Evolutionary conservation across 2,113 vertebrate species (phyloP), one percentile per base, ranked within the genome.

Genomic region (Aegithalos caudatus): DNA sequence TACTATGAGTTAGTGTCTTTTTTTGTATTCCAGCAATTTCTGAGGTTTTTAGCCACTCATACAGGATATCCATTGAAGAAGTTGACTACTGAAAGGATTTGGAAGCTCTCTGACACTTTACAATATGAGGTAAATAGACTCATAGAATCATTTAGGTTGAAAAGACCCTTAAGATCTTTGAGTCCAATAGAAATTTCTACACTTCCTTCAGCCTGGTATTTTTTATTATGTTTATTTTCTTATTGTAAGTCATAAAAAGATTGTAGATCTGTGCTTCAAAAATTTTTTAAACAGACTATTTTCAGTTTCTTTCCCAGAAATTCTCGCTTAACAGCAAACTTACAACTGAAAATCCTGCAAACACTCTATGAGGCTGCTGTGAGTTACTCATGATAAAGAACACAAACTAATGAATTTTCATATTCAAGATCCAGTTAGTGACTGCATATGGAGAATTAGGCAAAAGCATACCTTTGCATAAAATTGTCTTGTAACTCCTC

Each of bases 81-180:
- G 31, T 10, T 97, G 61, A 92, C 72, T 61, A 44, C 70, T 27
- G 80, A 81, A 78, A 91, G 73, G 80, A 86, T 95, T 28, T 92
- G 80, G 95, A 96, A 93, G 61, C 81, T 96, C 74, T 89, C 91
- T 62, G 97, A 97, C 71, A 93, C 95, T 64, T 91, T 97, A 76
- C 70, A 94, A 5, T 92, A 94, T 87, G 96, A 97, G 97, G 97
- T 97, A 97, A 94, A 84, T 40, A 47, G 14, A 82, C 53, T 40
- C 11, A 61, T 11, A 40, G 45, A 53, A 60, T 35, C 24, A 40
- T 67, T 67, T 67, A 12, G 9, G 16, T 60, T 60, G 38, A 67
- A 74, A 81, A 67, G 33, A 60, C 20, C 13, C 54, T 25, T 53
- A 53, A 60, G 24, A 67, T 40, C 24, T 40, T 51, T 28, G 14